phyloP scores from a whole-genome alignment of 2,797 vertebrate genomes.

The Mus minutoides region DNA sequence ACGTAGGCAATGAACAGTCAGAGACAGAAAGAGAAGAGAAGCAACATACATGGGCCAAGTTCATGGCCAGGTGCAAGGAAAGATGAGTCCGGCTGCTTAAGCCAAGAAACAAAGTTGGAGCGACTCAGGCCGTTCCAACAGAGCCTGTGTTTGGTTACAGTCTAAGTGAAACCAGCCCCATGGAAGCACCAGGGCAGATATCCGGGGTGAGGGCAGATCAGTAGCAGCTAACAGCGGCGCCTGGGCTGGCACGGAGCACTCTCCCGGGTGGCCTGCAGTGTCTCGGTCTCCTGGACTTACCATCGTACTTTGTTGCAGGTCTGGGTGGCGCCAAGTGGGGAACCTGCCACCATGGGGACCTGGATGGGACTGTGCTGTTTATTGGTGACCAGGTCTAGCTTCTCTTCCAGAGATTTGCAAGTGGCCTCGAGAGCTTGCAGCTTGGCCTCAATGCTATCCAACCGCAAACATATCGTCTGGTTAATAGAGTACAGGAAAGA shows the following conservation, averaged over 20 bases:
- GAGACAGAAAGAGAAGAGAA: slow-evolving; percentile 62
- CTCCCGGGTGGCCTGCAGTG: no score
- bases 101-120: slow-evolving; percentile 65
- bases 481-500: slow-evolving; percentile 95
- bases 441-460: slow-evolving; percentile 98
- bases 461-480: slow-evolving; percentile 93
- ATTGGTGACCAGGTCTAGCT: slow-evolving; percentile 94
- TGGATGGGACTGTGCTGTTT: slow-evolving; percentile 96
- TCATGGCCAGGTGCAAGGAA: slow-evolving; percentile 59
- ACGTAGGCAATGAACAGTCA: slow-evolving; percentile 35
- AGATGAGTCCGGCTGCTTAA: slow-evolving; percentile 47
- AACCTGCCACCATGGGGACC: slow-evolving; percentile 98
- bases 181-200: not conserved
- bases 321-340: slow-evolving; percentile 97
- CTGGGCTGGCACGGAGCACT: not conserved
- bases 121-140: not conserved
- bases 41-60: not conserved
- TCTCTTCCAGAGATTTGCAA: slow-evolving; percentile 95
- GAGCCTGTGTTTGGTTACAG: not conserved
- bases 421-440: slow-evolving; percentile 95
- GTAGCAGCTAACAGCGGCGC: not conserved
- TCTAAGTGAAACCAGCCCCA: slow-evolving; percentile 5
- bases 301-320: slow-evolving; percentile 99
- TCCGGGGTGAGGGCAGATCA: not conserved
- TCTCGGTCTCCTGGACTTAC: slow-evolving; percentile 85